Conservation (phyloP, 2,113 vertebrate genomes). For the Catharus minimus region DNA sequence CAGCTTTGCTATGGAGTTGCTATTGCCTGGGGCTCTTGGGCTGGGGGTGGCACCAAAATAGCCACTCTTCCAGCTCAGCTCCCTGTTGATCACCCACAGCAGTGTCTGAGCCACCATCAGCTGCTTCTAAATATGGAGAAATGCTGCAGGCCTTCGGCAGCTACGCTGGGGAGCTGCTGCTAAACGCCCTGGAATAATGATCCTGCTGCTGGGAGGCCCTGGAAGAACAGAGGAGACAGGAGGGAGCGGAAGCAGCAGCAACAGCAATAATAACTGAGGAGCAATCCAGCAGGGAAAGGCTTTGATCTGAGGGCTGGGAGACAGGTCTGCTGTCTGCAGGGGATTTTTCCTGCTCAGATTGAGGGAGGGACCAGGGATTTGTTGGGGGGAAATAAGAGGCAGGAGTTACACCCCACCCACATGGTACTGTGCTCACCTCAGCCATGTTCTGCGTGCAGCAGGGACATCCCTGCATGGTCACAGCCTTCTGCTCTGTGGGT, state of each 20-base stretch:
- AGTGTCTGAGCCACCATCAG: constrained; percentile 14
- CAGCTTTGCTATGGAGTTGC: background rate
- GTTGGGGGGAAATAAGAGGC: background rate
- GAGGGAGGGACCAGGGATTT: background rate
- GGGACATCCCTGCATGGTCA: background rate
- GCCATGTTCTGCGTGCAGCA: rapidly evolving
- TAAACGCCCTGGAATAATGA: background rate
- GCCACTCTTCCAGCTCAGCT: background rate
- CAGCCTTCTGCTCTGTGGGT: background rate
- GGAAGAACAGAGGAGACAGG: background rate
- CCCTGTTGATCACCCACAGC: background rate
- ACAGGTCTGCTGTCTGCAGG: background rate
- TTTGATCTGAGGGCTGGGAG: background rate
- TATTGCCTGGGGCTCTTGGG: background rate
- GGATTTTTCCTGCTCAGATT: background rate
- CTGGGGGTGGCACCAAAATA: constrained; percentile 2
- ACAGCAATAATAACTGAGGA: background rate
- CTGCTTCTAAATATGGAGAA: constrained; percentile 17
- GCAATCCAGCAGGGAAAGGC: background rate
- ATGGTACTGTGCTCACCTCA: background rate
- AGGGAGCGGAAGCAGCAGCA: background rate
- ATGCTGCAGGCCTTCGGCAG: background rate
- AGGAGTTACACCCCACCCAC: background rate
- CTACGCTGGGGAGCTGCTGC: background rate
- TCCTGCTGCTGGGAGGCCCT: background rate